Evolutionary conservation across 2,113 vertebrate genomes (phyloP).

Genomic region (Bubo scandiacus): DNA sequence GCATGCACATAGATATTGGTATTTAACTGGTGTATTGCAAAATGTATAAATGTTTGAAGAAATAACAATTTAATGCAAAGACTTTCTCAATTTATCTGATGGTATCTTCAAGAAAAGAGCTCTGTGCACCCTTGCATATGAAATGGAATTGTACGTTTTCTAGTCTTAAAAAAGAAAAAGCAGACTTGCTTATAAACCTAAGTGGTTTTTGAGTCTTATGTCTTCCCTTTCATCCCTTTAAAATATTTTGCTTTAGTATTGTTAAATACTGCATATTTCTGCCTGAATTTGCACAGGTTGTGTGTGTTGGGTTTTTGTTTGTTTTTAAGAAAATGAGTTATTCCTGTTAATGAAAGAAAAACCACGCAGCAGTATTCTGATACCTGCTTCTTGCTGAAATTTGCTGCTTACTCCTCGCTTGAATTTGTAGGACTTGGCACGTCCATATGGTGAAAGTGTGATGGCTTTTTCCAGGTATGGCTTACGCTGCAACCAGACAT

Average conservation of each 20-base stretch:
- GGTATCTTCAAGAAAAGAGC: background rate
- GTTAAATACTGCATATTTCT: no score
- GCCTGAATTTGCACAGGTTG: background rate
- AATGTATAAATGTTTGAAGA: slow-evolving; percentile 23
- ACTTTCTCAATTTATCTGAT: slow-evolving; percentile 16
- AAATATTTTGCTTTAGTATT: background rate
- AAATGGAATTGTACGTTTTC: slow-evolving; percentile 31
- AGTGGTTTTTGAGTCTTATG: background rate
- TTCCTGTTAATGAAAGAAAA: background rate
- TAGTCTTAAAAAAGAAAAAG: slow-evolving; percentile 35
- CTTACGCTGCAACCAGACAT: background rate
- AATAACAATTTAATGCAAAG: slow-evolving; percentile 23
- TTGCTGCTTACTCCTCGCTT: background rate
- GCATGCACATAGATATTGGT: slow-evolving; percentile 42
- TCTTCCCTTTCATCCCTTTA: background rate
- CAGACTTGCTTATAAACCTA: slow-evolving; percentile 5
- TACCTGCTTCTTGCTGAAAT: background rate
- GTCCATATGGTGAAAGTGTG: rapidly evolving
- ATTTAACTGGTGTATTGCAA: slow-evolving; percentile 51
- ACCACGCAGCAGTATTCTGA: background rate
- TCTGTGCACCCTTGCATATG: slow-evolving; percentile 5
- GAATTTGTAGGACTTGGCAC: rapidly evolving
- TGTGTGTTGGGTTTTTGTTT: background rate
- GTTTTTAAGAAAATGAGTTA: background rate
- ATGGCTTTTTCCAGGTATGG: background rate